Base-by-base conservation (phyloP, 2,113 vertebrate species). In the Urocitellus parryii region DNA sequence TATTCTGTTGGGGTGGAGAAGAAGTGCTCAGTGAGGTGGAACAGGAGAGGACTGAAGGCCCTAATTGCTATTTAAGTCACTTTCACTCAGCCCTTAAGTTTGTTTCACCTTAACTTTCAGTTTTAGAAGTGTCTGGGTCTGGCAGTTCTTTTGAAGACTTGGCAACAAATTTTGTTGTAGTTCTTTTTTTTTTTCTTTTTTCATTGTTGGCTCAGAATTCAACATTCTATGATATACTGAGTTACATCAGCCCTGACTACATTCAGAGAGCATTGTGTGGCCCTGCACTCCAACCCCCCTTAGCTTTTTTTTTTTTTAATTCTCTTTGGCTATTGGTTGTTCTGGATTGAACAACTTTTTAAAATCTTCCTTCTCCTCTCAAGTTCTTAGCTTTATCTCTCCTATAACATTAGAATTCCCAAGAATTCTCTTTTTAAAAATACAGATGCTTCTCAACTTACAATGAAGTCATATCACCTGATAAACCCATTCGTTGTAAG, bases 401-500 rank as follows among this genome's bases (percentile, higher is more conserved):
- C 32, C 56, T 88, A 37, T 94, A 25, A 82, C 78, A 93, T 84
- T 78, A 65, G 45, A 92, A 79, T 84, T 83, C 27, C 58, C 13
- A 87, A 92, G 74, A 83, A 22, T 53, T 88, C 63, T 93, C 67
- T 78, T 89, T 93, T 32, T 17, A 92, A 92, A 84, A 85, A 39
- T 77, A 61, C 9, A 37, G 34, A 79, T 63, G 51, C 17, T 29
- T 61, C 51, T 86, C 73, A 67, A 48, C 1, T 72, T 22, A 63
- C 12, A 72, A 37, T 72, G 53, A 39, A 22, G 20, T 53, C 80
- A 17, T 12, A 39, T 8, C 14, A 8, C 24, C 25, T 61, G 39
- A 37, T 68, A 67, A 77, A 42, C 29, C 27, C 27, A 24, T 9
- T 17, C 56, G 22, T 58, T 58, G 13, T 56, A 34, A 42, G 1